Base-by-base conservation (phyloP, 64 coral and sea anemone genomes). In the Hydrozoanthus tunicans region DNA sequence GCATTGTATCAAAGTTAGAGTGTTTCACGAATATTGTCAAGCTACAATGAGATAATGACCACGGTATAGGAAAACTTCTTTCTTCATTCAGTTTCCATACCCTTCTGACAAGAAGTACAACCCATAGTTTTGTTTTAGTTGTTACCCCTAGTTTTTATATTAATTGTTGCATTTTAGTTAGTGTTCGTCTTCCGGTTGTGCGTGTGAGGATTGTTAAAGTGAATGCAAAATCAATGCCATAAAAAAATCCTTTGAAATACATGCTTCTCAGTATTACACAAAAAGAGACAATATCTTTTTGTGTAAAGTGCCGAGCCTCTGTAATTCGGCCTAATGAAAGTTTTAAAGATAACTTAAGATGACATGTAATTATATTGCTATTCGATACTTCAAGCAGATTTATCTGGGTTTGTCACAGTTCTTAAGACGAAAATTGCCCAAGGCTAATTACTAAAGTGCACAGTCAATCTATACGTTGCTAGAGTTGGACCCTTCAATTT, bases 1-100 rank as follows among this genome's bases (percentile, higher is more conserved):
- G 53, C 24, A 86, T 59, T 86, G 55, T 68, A 59, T 86, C 83
- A 73, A 86, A 56, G 43, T 86, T 86, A 57, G 6, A 25, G 54
- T 71, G 68, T 70, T 56, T 58, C 23, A 51, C 15, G 5, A 9
- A 32, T n/a, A 3, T 73, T 17, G 56, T 73, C 23, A 73, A 58
- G 24, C 52, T 69, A 72, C 53, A 73, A 58, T 59, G n/a, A 53
- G 58, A 59, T 52, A 27, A 73, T 59, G 59, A 73, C 9, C 9
- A 59, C 59, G 4, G 68, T 68, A 70, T 43, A 43, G 32, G 43
- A 66, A 71, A 59, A 72, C 9, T 71, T 9, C 57, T 64, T 64
- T 64, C 27, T 65, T 63, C 65, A 51, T 82, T 13, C 32, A 64
- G 4, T 64, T 81, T 52, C 14, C 51, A 5, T 64, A 11, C 27